Conservation (phyloP, 2,113 vertebrate genomes). For the Ptilorrhoa leucosticta region DNA sequence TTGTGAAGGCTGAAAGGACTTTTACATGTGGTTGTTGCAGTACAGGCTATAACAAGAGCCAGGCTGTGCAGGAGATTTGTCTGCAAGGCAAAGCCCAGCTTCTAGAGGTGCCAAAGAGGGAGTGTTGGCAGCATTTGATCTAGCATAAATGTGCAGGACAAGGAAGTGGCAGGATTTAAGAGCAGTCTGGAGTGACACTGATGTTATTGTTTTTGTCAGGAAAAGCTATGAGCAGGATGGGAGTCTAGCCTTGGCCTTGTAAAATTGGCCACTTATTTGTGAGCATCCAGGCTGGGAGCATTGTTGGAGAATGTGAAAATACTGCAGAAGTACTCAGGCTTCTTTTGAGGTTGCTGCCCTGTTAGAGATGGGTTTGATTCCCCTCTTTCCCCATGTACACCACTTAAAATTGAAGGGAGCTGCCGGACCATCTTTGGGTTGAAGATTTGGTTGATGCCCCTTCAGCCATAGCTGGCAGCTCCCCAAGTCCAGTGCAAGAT, state of each 20-base stretch:
- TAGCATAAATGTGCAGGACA: not conserved
- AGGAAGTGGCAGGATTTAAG: not conserved
- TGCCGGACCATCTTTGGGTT: not conserved
- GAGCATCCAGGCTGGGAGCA: not conserved
- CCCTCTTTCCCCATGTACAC: not conserved
- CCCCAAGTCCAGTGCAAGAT: not conserved
- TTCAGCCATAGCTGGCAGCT: not conserved
- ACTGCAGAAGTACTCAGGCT: not conserved
- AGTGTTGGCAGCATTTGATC: not conserved
- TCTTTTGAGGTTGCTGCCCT: not conserved
- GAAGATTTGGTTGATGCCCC: not conserved
- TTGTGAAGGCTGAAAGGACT: not conserved
- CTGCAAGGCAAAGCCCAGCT: not conserved
- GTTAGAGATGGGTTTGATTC: not conserved
- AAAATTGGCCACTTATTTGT: not conserved
- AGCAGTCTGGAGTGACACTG: not conserved
- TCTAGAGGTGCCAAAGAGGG: not conserved
- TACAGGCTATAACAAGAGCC: not conserved
- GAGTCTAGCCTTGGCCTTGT: not conserved
- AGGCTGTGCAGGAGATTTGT: not conserved
- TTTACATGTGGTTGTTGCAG: not conserved
- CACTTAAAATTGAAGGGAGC: not conserved
- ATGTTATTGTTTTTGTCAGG: not conserved
- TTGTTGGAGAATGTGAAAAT: not conserved
- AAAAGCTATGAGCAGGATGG: not conserved